Base-by-base conservation (phyloP, 2,797 vertebrate species). In the Megaceryle alcyon region DNA sequence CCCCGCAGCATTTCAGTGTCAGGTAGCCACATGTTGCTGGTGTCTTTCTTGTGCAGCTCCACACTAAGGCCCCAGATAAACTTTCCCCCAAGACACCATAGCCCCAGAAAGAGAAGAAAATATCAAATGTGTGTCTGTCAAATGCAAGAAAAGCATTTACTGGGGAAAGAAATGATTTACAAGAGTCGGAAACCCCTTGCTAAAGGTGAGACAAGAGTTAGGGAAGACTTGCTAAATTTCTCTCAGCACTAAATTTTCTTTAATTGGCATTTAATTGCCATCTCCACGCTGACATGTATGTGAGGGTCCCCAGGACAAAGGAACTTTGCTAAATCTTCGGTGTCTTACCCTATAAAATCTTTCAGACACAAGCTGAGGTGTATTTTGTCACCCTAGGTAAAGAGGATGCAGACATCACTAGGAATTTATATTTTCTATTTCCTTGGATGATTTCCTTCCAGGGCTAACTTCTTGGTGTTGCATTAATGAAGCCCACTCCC, bases 401-500 rank as follows among this genome's bases (percentile, higher is more conserved):
- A 64, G 76, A 84, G 7, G 43, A 54, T 33, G 86, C 46, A 76
- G 75, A 61, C 69, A 31, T 3, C 18, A 8, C 51, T 21, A 3
- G 13, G 69, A 84, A 88, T 82, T 84, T 8, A 4, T 72, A 43
- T 92, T 79, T 93, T 53, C 29, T 51, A 0, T 76, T 94, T 80
- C 83, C 59, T 66, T 70, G 64, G 70, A 35, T 31, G 3, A n/a
- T 79, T 84, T 59, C 59, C 63, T 92, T 69, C 59, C 2, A 0
- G 77, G 57, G 4, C 37, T 76, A 70, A 49, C 49, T 66, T 48
- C 63, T 85, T 28, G 53, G 16, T 2, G 0, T 8, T 8, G 14
- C 70, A 25, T 54, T 94, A 93, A 88, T 0, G 9, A 90, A 93
- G 46, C 78, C 73, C 83, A 59, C 43, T 84, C 53, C 56, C n/a